Conservation (phyloP, 1,140 invertebrate species). For the Euura lappo region DNA sequence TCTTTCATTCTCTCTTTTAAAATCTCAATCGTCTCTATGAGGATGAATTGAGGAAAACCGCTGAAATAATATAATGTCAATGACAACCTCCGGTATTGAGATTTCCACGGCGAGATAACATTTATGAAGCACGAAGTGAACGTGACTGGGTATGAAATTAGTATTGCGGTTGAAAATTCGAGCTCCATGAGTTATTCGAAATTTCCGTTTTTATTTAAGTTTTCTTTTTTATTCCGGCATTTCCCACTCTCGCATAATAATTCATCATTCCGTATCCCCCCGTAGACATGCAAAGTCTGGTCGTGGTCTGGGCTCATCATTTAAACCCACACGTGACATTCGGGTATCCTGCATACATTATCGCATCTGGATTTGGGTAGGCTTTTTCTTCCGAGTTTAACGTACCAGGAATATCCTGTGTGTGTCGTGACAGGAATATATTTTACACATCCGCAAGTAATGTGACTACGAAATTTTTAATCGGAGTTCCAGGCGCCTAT, state of each 20-base stretch:
- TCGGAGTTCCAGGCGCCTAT: too few species aligned
- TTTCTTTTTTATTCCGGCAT: not conserved
- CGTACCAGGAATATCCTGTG: not conserved
- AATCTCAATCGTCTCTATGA: too few species aligned
- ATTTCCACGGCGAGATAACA: too few species aligned
- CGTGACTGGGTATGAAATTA: too few species aligned
- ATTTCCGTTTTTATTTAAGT: not conserved
- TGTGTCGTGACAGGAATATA: not conserved
- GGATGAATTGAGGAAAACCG: too few species aligned
- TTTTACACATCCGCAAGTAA: not conserved
- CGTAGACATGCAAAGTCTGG: not conserved
- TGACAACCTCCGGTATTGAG: too few species aligned
- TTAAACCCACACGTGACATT: not conserved
- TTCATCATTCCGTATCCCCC: not conserved
- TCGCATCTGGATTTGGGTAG: slow-evolving; percentile 6
- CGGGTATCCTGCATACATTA: not conserved
- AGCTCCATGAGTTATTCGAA: not conserved
- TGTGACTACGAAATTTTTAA: too few species aligned
- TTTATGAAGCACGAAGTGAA: too few species aligned
- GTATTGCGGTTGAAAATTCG: not conserved
- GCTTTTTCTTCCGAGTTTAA: not conserved
- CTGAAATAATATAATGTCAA: too few species aligned
- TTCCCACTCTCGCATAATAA: not conserved
- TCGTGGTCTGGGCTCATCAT: not conserved
- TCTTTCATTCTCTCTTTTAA: too few species aligned